These are phyloP conservation scores for Holacanthella duospinosa DNA, from an alignment of 2,888 invertebrate species.

Conservation along the genomic window DNA sequence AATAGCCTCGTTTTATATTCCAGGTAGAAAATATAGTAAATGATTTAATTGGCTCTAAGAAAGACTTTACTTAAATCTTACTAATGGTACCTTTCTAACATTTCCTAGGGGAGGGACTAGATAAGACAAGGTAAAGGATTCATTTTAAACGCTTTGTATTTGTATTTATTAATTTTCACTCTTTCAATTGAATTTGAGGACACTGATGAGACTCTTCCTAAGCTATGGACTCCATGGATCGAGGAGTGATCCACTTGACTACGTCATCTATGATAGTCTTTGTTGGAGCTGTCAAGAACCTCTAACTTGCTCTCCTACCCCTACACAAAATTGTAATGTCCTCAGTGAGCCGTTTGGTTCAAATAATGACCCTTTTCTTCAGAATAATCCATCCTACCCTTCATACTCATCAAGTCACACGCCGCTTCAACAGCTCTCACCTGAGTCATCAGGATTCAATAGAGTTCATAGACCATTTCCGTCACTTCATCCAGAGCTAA, in stretches of 20 bases:
- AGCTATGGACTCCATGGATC: slow-evolving; percentile 31
- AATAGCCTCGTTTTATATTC: slow-evolving; percentile 36
- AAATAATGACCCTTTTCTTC: slow-evolving; percentile 31
- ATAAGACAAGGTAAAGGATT: slow-evolving; percentile 32
- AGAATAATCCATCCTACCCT: slow-evolving; percentile 23
- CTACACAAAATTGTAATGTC: slow-evolving; percentile 36
- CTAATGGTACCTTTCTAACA: not conserved
- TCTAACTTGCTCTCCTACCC: slow-evolving; percentile 29
- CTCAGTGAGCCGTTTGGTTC: slow-evolving; percentile 34
- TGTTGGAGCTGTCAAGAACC: slow-evolving; percentile 34
- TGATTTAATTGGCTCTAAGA: not conserved
- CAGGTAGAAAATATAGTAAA: slow-evolving; percentile 5
- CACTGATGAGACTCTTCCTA: slow-evolving; percentile 26
- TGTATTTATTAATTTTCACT: not conserved
- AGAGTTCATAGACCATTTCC: slow-evolving; percentile 4
- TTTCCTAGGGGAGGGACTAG: slow-evolving; percentile 33
- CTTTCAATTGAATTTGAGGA: too few species aligned
- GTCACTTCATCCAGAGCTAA: slow-evolving; percentile 29
- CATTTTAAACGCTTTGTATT: not conserved
- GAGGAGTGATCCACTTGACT: slow-evolving; percentile 31
- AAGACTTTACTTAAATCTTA: not conserved
- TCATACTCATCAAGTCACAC: slow-evolving; percentile 30
- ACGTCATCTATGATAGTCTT: slow-evolving; percentile 33
- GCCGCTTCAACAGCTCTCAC: slow-evolving; percentile 29
- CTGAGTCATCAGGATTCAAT: slow-evolving; percentile 22